phyloP scores from a whole-genome alignment of 2,113 vertebrate species.

The Chunga burmeisteri region DNA sequence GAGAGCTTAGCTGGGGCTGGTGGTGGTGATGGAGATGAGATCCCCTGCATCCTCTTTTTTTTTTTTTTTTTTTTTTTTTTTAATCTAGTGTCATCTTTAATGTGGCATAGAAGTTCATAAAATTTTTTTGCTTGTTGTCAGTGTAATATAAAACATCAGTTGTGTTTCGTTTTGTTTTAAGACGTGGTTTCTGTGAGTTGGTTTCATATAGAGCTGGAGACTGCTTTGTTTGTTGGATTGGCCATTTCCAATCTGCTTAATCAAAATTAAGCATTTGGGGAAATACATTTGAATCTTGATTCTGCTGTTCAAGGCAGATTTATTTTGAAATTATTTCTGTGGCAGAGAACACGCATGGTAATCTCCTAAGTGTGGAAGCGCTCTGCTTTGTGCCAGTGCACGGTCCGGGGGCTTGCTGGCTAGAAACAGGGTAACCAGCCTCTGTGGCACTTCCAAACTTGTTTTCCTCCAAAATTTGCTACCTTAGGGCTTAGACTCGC shows the following conservation, averaged over 20 bases:
- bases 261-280: background rate
- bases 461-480: background rate
- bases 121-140: background rate
- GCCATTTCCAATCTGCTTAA: background rate
- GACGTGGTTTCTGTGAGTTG: fast-evolving
- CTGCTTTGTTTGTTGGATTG: background rate
- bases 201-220: background rate
- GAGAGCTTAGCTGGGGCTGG: background rate
- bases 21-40: background rate
- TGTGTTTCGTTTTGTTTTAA: background rate
- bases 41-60: background rate
- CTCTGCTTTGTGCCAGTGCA: fast-evolving
- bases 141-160: background rate
- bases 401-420: background rate
- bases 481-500: background rate
- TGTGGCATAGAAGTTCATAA: background rate
- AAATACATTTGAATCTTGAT: background rate
- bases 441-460: background rate
- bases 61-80: background rate
- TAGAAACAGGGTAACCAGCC: background rate
- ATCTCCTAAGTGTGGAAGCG: background rate
- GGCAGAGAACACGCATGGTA: background rate
- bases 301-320: background rate
- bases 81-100: background rate
- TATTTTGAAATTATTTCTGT: background rate